Evolutionary conservation across 1,140 invertebrate species (phyloP).

Genomic region (Drosophila albomicans): DNA sequence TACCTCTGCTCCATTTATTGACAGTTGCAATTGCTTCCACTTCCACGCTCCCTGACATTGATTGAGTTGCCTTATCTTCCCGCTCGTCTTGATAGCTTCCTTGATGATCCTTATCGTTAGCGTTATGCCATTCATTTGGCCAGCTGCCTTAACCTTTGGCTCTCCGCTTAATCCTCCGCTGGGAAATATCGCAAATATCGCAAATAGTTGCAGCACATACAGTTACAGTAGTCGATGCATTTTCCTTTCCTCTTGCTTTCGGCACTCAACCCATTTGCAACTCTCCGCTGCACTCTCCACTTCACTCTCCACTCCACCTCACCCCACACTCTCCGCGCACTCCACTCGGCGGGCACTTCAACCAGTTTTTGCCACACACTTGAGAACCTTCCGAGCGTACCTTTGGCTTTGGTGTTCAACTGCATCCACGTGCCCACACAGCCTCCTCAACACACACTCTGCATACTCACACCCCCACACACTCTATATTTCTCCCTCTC

Average conservation of each 20-base stretch:
- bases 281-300: slow-evolving; percentile 5
- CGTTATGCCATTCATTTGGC: slow-evolving; percentile 20
- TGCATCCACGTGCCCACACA: slow-evolving; percentile 43
- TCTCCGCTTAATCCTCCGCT: not conserved
- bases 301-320: too few relatives aligned
- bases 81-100: slow-evolving; percentile 13
- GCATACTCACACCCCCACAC: slow-evolving; percentile 8
- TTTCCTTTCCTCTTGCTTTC: slow-evolving; percentile 44
- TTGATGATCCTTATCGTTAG: slow-evolving; percentile 57
- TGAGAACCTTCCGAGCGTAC: slow-evolving; percentile 35
- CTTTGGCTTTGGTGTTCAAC: slow-evolving; percentile 25
- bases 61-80: slow-evolving; percentile 60
- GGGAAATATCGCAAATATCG: slow-evolving; percentile 11
- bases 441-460: slow-evolving; percentile 18
- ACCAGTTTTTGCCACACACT: slow-evolving; percentile 33
- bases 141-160: slow-evolving; percentile 10
- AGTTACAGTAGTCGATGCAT: not conserved
- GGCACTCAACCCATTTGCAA: slow-evolving; percentile 72
- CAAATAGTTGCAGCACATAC: not conserved
- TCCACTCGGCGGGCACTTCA: slow-evolving; percentile 29
- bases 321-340: too few relatives aligned
- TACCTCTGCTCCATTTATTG: slow-evolving; percentile 71
- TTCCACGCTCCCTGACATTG: slow-evolving; percentile 55
- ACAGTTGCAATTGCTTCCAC: slow-evolving; percentile 67
- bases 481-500: not conserved